Evolutionary conservation across 2,797 vertebrate genomes (phyloP), one percentile per base, ranked within the genome.

Genomic region (Xiphophorus birchmanni): DNA sequence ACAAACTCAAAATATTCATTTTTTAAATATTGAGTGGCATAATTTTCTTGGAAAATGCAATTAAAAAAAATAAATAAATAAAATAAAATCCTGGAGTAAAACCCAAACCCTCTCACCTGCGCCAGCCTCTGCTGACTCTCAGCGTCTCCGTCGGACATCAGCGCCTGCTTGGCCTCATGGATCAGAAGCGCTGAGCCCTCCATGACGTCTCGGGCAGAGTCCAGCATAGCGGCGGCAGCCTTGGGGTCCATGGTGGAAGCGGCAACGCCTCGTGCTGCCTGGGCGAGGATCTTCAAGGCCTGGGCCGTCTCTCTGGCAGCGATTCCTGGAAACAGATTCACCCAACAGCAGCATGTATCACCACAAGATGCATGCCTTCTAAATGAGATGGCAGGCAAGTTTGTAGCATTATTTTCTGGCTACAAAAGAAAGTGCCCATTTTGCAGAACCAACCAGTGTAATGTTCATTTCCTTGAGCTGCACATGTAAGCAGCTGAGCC

Each of bases 291-390:
- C 92, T 97, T 99, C 92, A 99, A 93, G 52, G 98, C 97, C 91
- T 99, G 98, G n/a, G 98, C 98, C 0, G 98, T 99, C 92, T 99
- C 98, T 87, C 98, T 96, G 80, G 99, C 99, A 84, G 99, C 99
- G 78, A 99, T 97, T 71, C 98, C 99, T 99, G 77, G 47, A 88
- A 50, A 79, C 12, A 67, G 40, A 44, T 78, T 67, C 44, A 75
- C 65, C 72, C 21, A 18, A n/a, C 29, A 9, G n/a, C 21, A n/a
- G 7, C 50, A 44, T 7, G 35, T 3, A 11, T 45, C 37, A 42
- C 47, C 23, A 44, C 5, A 37, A 35, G 52, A 40, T 47, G 1
- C 1, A 13, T 1, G 8, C 1, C n/a, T 9, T 29, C 32, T 0
- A 26, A 47, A 23, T 54, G 48, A 54, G 35, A 13, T 50, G 12